Percentiles rank a stretch among this genome's conserved stretches.
Conservation (phyloP, 2,888 invertebrate species). For the Philaethria dido region DNA sequence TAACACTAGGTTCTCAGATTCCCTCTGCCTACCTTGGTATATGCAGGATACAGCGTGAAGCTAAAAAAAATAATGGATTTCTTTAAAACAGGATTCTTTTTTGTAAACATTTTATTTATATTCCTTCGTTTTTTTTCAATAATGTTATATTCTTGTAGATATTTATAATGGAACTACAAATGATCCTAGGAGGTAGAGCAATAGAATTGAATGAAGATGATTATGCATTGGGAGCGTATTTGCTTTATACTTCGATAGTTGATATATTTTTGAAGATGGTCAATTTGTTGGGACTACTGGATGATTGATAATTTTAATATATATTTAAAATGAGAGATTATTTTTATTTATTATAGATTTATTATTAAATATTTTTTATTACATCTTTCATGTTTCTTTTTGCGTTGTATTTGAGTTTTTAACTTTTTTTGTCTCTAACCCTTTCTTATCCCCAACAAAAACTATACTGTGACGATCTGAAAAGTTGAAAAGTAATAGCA, state of each 20-base stretch:
- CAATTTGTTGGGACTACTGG: slow-evolving; percentile 49
- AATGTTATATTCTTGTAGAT: slow-evolving; percentile 50
- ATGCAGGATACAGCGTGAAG: no score
- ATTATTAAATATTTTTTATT: slow-evolving; percentile 2
- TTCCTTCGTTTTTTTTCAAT: background rate
- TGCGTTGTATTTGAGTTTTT: no score
- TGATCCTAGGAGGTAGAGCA: slow-evolving; percentile 58
- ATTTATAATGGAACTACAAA: slow-evolving; percentile 60
- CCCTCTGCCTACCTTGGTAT: no score
- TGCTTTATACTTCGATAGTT: slow-evolving; percentile 59
- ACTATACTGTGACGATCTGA: no score
- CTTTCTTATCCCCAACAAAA: no score
- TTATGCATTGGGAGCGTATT: slow-evolving; percentile 55
- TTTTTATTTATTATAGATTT: background rate
- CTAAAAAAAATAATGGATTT: no score
- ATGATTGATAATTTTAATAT: slow-evolving; percentile 16
- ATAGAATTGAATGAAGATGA: slow-evolving; percentile 57
- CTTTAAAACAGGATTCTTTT: no score
- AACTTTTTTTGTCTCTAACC: no score
- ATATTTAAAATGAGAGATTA: background rate
- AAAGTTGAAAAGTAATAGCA: no score
- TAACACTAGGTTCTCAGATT: no score
- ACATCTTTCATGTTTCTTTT: no score
- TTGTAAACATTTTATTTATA: background rate
- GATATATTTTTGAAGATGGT: slow-evolving; percentile 58